A percentile compares a stretch with the other conserved stretches of the same genome.
These are phyloP conservation scores for Schrankia costaestrigalis DNA, from an alignment of 2,888 invertebrate species.

Conservation along the genomic window DNA sequence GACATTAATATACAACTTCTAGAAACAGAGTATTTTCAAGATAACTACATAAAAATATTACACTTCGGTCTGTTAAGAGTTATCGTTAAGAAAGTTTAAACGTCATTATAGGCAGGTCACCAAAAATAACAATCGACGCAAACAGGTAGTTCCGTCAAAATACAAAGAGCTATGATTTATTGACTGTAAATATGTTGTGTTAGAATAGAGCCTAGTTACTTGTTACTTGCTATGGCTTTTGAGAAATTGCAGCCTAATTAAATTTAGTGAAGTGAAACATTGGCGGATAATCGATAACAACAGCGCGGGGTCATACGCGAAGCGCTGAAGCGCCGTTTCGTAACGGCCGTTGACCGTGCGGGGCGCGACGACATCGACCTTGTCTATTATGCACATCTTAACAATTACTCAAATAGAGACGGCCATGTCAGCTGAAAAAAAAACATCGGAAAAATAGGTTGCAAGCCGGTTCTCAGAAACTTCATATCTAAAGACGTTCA, in stretches of 20 bases:
- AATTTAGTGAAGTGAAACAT: conserved; percentile 55
- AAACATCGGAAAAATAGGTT: too few species aligned
- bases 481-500: too few species aligned
- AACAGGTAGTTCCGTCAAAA: conserved; percentile 5
- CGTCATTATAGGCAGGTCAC: too few species aligned
- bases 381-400: conserved; percentile 47
- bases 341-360: conserved; percentile 70
- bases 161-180: too few species aligned
- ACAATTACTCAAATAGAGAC: conserved; percentile 26
- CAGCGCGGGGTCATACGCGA: conserved; percentile 56
- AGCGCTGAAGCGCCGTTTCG: conserved; percentile 57
- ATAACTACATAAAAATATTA: too few species aligned
- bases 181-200: too few species aligned
- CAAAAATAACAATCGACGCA: conserved; percentile 2
- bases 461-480: too few species aligned
- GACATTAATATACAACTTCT: too few species aligned
- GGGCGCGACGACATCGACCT: conserved; percentile 63
- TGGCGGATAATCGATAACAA: conserved; percentile 68
- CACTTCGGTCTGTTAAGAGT: too few species aligned
- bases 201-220: too few species aligned
- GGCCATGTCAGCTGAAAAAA: conserved; percentile 13
- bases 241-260: conserved; percentile 44
- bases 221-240: conserved; percentile 7
- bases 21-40: too few species aligned
- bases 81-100: too few species aligned